phyloP scores from a whole-genome alignment of 2,113 vertebrate genomes.

The Psephotus haematonotus region DNA sequence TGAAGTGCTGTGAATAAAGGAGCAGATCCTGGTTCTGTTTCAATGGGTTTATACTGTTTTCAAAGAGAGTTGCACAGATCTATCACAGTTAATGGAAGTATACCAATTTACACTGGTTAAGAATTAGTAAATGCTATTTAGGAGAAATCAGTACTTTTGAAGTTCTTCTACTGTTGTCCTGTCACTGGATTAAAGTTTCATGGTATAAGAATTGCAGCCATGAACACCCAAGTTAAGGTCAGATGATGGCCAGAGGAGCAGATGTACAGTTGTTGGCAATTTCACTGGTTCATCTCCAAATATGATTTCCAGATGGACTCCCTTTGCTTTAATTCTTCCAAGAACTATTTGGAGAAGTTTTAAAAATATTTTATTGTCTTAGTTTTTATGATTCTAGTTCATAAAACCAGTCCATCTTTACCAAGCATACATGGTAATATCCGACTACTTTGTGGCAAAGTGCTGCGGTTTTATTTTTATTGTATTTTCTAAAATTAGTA shows the following conservation, averaged over 20 bases:
- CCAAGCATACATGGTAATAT: constrained; percentile 24
- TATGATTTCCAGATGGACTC: constrained; percentile 66
- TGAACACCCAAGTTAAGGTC: background rate
- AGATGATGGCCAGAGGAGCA: constrained; percentile 9
- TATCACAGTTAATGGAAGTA: background rate
- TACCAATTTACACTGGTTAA: background rate
- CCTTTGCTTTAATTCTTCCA: constrained; percentile 66
- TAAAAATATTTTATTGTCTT: constrained; percentile 49
- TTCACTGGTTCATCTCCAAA: constrained; percentile 36
- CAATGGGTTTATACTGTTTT: constrained; percentile 12
- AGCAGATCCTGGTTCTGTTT: constrained; percentile 47
- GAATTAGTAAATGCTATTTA: background rate
- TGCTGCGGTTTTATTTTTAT: constrained; percentile 38
- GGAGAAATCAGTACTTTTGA: background rate
- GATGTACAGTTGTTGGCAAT: constrained; percentile 49
- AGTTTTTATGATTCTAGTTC: constrained; percentile 58
- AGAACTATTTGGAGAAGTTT: constrained; percentile 61
- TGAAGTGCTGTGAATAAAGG: constrained; percentile 31
- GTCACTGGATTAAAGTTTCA: background rate
- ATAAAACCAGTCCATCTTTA: constrained; percentile 67
- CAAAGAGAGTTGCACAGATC: background rate
- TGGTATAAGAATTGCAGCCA: background rate
- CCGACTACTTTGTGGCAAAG: constrained; percentile 48
- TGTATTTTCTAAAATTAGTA: constrained; percentile 76
- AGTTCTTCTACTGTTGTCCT: background rate